Base-by-base conservation (phyloP, 2,888 invertebrate species). In the Phalera bucephala region DNA sequence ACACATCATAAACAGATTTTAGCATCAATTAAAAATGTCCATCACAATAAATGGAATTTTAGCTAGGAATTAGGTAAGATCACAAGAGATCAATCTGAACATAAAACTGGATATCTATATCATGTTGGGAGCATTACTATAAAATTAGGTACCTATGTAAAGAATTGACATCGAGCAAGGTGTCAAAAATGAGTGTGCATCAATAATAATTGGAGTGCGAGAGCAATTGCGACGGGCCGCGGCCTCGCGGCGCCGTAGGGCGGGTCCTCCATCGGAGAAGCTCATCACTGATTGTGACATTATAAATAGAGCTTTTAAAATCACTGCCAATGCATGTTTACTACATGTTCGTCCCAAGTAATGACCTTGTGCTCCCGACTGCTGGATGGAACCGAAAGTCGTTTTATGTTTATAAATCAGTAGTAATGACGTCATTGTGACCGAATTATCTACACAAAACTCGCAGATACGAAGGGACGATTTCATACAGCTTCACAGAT, bases 381-480 rank as follows among this genome's bases (percentile, higher is more conserved):
- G 68, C 75, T 78, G 68, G 74, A 80, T 81, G 73, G 72, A 76
- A 77, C 75, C 66, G 73, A 78, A 79, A 79, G 69, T 75, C 66
- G 64, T 79, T 82, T 76, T 72, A 75, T 80, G 85, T 85, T 81
- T 85, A 78, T 86, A 87, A 83, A 80, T 86, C 83, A 79, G 75
- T 72, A 61, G 14, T 74, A 53, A 63, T 88, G 88, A 88, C 88
- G 88, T 87, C 88, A 88, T 80, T 67, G 72, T 66, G 76, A 76
- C 79, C 69, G 64, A 84, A 80, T 80, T 81, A 75, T 68, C 65
- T 64, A 51, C 64, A 66, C 61, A 70, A 68, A 72, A 63, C 56
- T 50, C 47, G 52, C 59, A 62, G 60, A 64, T 60, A 55, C 49
- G 41, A 55, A 57, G 62, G 52, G 48, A 59, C 56, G 49, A 52